These are phyloP conservation scores for Falco biarmicus DNA, from an alignment of 2,797 vertebrate genomes.

Conservation along the genomic window DNA sequence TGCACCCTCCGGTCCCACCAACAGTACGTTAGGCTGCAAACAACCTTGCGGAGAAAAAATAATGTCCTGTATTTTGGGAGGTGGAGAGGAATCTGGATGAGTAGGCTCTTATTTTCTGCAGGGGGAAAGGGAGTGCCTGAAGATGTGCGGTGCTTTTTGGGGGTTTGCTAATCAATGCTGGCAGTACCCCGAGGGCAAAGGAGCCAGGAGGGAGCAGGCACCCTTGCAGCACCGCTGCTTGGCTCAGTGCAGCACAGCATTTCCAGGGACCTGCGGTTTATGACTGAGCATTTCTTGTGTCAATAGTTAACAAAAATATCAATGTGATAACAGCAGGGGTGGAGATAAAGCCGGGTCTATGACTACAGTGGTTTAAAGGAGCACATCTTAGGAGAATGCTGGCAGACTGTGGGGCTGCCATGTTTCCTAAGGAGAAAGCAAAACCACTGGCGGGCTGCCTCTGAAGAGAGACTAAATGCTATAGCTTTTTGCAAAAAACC, in stretches of 20 bases:
- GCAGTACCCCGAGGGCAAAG: slow-evolving; percentile 17
- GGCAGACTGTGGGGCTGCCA: not conserved
- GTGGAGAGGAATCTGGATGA: not conserved
- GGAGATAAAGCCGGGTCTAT: slow-evolving; percentile 29
- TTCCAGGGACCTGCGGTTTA: not conserved
- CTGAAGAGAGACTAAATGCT: not conserved
- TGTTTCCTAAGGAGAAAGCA: not conserved
- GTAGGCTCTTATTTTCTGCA: not conserved
- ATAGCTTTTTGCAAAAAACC: not conserved
- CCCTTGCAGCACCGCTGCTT: rapidly evolving
- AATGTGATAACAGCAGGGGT: slow-evolving; percentile 33
- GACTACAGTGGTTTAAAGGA: not conserved
- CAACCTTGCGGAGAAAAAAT: not conserved
- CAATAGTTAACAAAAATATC: slow-evolving; percentile 65
- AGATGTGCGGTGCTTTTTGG: not conserved
- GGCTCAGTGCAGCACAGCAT: not conserved
- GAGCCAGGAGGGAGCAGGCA: not conserved
- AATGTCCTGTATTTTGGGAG: not conserved
- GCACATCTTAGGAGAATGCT: not conserved
- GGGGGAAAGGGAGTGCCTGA: not conserved
- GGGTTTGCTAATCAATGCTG: slow-evolving; percentile 2
- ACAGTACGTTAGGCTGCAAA: not conserved
- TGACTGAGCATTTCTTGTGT: slow-evolving; percentile 36
- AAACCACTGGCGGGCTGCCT: not conserved
- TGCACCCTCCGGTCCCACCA: not conserved